A percentile compares a stretch with the other conserved stretches of the same genome.
phyloP scores from a whole-genome alignment of 2,797 vertebrate genomes.

The Geotrypetes seraphini region DNA sequence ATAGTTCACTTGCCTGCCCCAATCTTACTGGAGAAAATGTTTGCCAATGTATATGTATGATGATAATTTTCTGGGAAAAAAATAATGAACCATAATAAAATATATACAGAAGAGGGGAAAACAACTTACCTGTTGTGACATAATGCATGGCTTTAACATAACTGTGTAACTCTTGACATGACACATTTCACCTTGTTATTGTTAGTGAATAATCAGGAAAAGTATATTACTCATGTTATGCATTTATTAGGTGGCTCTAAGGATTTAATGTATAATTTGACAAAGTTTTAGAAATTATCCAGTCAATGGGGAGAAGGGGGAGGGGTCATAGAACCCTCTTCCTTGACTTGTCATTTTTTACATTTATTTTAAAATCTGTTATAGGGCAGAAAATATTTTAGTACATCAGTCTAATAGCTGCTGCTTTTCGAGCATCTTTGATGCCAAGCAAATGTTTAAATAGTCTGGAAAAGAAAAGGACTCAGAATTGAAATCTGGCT shows the following conservation, averaged over 20 bases:
- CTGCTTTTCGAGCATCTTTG: conserved; percentile 29
- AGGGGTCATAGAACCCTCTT: too few relatives aligned
- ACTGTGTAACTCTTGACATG: conserved; percentile 31
- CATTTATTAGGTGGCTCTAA: conserved; percentile 28
- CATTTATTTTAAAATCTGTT: conserved; percentile 11
- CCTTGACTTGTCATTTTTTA: too few relatives aligned
- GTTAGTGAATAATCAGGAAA: conserved; percentile 30
- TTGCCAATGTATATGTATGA: conserved; percentile 9
- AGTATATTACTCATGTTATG: conserved; percentile 36
- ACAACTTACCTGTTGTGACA: conserved; percentile 19
- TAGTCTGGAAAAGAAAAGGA: conserved; percentile 21
- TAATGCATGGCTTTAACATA: conserved; percentile 34
- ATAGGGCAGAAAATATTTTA: too few relatives aligned
- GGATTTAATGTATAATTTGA: conserved; percentile 23
- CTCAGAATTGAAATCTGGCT: too few relatives aligned
- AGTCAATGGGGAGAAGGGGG: conserved; percentile 25
- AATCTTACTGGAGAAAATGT: conserved; percentile 20
- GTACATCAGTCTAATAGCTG: too few relatives aligned
- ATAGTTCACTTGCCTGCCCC: conserved; percentile 13
- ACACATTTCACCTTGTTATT: conserved; percentile 31
- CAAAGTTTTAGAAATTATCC: conserved; percentile 19
- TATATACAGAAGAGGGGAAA: conserved; percentile 8
- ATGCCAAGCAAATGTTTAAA: conserved; percentile 33
- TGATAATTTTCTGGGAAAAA: conserved; percentile 24
- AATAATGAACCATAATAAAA: conserved; percentile 19